Evolutionary conservation across 2,888 invertebrate species (phyloP), one percentile per base, ranked within the genome.

Genomic region (Leucoma salicis): DNA sequence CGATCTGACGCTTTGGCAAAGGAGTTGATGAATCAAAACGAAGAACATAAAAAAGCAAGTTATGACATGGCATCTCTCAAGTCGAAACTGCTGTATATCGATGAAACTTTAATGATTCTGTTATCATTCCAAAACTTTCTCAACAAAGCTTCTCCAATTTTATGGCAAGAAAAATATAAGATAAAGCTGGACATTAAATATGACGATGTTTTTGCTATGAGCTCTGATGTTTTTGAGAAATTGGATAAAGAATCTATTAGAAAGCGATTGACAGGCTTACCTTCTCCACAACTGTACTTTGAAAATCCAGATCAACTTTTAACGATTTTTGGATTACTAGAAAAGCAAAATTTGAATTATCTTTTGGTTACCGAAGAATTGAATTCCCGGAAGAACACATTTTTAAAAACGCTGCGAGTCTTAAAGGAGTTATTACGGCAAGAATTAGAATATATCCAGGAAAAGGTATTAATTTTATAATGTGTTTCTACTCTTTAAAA

Each of bases 261-360:
- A 40, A 57, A 64, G n/a, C 71, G 74, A 42, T 53, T 89, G 29
- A 63, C 53, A 12, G 51, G 65, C 18, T 53, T 87, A 12, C 74
- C 82, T n/a, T 53, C 70, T 5, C 75, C 82, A n/a, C 63, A 71
- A 41, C 62, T 89, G 13, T 89, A 81, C 63, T 89, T 89, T 47
- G 65, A 82, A 61, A 72, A 57, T 14, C 80, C 89, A 10, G 71
- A 81, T 12, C 86, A 88, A 57, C 49, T 88, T 31, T 48, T 81
- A 2, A 55, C 58, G 7, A 75, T 81, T 27, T 89, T 89, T 57
- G 67, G 71, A 43, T 70, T 74, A 47, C 49, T 86, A 15, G 88
- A 89, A 48, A 79, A 84, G 42, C 89, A 89, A 60, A 89, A 88
- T 65, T 69, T 89, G 25, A 86, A 89, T 58, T 89, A 82, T 63